Base-by-base conservation (phyloP, 2,888 invertebrate species). In the Andrena dorsata region DNA sequence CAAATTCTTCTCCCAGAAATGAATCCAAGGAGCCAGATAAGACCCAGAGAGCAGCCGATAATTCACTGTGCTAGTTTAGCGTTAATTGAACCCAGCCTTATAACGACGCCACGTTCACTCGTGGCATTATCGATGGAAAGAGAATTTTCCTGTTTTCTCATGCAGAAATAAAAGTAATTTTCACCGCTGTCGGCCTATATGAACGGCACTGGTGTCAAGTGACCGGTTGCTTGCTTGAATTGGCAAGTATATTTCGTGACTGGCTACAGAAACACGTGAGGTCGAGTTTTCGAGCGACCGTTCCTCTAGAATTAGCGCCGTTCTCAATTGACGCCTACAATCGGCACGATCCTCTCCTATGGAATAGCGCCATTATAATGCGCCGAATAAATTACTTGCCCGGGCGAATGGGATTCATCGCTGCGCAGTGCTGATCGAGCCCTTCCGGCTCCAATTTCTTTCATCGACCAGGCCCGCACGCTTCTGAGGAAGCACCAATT, bases 391-490 rank as follows among this genome's bases (percentile, higher is more conserved):
- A 89, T 89, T 84, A 90, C 88, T 82, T 78, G 53, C 86, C 20
- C n/a, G 51, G 85, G 77, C 86, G 84, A 83, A 85, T 85, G 80
- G 83, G 80, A 87, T 85, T 88, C 80, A 73, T 69, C 82, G 75
- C 76, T 76, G 23, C 23, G 61, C 77, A 71, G 65, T 78, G 86
- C 83, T 90, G 89, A 90, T 89, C 86, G 85, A 77, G 80, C 81
- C 86, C 83, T 89, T 90, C 89, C 90, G 90, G 89, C 80, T 83
- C 74, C 77, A 82, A 86, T 79, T 84, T 81, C 75, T 81, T 81
- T 68, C 75, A 8, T 20, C 53, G 64, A 32, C 77, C 60, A 53
- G 8, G 35, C 49, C 8, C 23, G 41, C 68, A 47, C 66, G 26
- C 8, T 63, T 63, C 56, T 68, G 30, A 56, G 53, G 58, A 75